Base-by-base conservation (phyloP, 30 jellyfish, hydroid and myxozoan species). In the Pseudorhiza aurosa region DNA sequence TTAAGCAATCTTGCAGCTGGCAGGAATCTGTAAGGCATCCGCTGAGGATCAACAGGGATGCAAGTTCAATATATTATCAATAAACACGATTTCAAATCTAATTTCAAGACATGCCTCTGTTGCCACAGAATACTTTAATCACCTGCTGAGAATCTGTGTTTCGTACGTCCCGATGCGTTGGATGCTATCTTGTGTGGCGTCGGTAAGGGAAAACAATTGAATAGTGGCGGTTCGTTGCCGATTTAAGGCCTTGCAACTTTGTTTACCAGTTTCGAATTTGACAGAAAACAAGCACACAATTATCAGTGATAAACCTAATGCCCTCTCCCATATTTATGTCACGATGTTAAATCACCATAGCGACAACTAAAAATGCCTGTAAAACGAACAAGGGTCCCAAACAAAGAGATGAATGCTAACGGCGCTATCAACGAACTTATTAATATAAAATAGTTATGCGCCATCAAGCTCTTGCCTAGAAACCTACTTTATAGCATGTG, bases 391-490 rank as follows among this genome's bases (percentile, higher is more conserved):
- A 27, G 46, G 60, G 71, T 57, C 43, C 55, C 35, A 76, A 57
- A 74, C 87, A 74, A 58, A 14, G 87, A 19, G 14, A 2, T 19
- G 51, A 58, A 56, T n/a, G 67, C 76, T 47, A 53, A 74, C 87
- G 68, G 77, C 26, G 87, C 42, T 74, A 58, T 74, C 87, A 74
- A 58, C 42, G 63, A 67, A 51, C 62, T 42, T 43, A n/a, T 30
- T 64, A 40, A 59, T 78, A 64, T 64, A 78, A 78, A 78, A 78
- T 78, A 78, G 67, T 78, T 78, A 46, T 25, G 78, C 75, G 82
- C 75, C 78, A 63, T 50, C 78, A 58, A 22, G 60, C 32, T 15
- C 72, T 47, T 63, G 90, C 90, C 53, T 15, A 68, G 90, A 62
- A 50, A 78, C 90, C 31, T 46, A 30, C 25, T 42, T 29, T 29